Conservation (phyloP, 2,113 vertebrate species). For the Stictonetta naevosa region DNA sequence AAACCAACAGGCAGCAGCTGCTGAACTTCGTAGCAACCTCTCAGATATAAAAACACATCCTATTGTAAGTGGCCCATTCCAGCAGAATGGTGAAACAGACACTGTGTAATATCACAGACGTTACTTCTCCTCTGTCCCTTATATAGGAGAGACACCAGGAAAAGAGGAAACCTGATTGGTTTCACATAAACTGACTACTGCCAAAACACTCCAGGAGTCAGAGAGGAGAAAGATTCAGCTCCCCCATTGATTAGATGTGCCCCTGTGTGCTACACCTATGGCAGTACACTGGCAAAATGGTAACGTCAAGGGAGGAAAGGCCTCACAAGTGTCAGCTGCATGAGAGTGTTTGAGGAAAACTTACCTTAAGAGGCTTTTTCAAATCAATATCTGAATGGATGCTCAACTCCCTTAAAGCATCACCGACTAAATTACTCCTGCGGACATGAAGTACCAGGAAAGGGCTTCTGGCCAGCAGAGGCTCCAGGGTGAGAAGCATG, state of each 20-base stretch:
- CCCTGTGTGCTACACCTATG: neutral
- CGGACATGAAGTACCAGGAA: slow-evolving; percentile 95
- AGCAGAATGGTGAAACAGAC: neutral
- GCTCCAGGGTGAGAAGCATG: slow-evolving; percentile 96
- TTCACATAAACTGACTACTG: neutral
- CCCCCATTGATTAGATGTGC: neutral
- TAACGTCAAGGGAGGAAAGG: neutral
- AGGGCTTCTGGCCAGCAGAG: slow-evolving; percentile 92
- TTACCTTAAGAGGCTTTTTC: slow-evolving; percentile 96
- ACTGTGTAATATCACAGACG: neutral
- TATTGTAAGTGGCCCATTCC: neutral
- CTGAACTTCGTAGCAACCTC: neutral
- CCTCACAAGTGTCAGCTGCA: neutral
- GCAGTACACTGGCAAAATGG: neutral
- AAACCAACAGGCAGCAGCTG: neutral
- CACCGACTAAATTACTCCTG: slow-evolving; percentile 91
- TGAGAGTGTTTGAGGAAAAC: neutral
- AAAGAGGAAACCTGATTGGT: neutral
- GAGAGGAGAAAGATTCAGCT: neutral
- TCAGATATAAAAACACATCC: neutral
- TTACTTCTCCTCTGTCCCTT: neutral
- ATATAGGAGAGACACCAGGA: neutral
- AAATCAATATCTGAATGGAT: slow-evolving; percentile 96
- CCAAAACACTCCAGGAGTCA: neutral
- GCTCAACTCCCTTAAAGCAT: slow-evolving; percentile 93